Conservation (phyloP, 2,113 vertebrate genomes). For the Sclerurus mexicanus region DNA sequence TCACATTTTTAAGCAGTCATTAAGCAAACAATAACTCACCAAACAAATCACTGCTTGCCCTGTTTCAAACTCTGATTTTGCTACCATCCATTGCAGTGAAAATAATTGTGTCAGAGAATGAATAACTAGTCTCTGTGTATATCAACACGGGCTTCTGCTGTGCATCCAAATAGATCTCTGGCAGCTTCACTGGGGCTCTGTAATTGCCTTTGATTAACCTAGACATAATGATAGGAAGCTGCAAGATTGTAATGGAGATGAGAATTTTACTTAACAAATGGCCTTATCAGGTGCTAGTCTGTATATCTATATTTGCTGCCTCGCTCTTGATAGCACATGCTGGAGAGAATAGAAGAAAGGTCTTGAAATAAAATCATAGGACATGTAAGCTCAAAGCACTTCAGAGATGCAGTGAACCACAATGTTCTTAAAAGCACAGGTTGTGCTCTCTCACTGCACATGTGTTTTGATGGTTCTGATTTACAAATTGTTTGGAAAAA, state of each 20-base stretch:
- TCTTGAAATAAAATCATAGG: conserved; percentile 7
- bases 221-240: background rate
- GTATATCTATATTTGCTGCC: background rate
- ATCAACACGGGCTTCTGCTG: background rate
- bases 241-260: background rate
- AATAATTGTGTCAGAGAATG: background rate
- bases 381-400: background rate
- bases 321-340: background rate
- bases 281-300: background rate
- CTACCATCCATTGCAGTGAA: background rate
- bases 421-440: conserved; percentile 13
- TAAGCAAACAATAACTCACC: background rate
- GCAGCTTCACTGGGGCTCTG: background rate
- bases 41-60: background rate
- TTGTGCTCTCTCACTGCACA: background rate
- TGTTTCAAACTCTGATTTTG: background rate
- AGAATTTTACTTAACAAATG: conserved; percentile 12
- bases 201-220: conserved; percentile 29
- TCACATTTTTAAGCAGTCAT: background rate
- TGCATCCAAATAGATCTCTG: background rate
- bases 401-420: conserved; percentile 31
- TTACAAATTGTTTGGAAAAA: conserved; percentile 62
- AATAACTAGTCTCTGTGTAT: background rate
- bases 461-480: conserved; percentile 47
- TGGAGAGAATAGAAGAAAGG: background rate